Base-by-base conservation (phyloP, 2,888 invertebrate species). In the Phlogophora meticulosa region DNA sequence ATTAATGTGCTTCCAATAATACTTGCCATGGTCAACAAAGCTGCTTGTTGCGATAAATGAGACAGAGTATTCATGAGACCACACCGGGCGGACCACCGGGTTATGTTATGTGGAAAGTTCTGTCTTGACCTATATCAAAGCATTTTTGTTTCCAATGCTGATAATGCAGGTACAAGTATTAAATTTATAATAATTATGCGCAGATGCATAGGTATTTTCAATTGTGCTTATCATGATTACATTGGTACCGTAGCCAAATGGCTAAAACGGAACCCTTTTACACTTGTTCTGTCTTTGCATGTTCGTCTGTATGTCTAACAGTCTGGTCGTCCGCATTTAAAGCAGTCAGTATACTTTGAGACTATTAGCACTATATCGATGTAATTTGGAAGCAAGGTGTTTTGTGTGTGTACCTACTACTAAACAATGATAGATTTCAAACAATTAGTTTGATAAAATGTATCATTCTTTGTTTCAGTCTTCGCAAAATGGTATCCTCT, bases 1-100 rank as follows among this genome's bases (percentile, higher is more conserved):
- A 94, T 94, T 93, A 93, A 94, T 94, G 93, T 93, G 87, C 90
- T 85, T 92, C 90, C 91, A 91, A 92, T 94, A 92, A 90, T 92
- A 93, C 90, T 89, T 90, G 89, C 89, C 88, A 90, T 89, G 88
- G 90, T 91, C 90, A 92, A 94, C 93, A 92, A 92, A 93, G 92
- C 90, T 89, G 90, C 88, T 89, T 89, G 89, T 89, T 88, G 88
- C 88, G 91, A 91, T 93, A 91, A 91, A 91, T 87, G 86, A 89
- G 88, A 90, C 86, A 83, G 84, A 85, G 88, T 88, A 90, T 91
- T 91, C 89, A 89, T 78, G 82, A 88, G 94, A 94, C 94, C 94
- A 94, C 94, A 93, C 94, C 84, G 88, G 87, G 87, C 49, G 90
- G 85, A 77, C 81, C 85, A 86, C 82, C 82, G 80, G 64, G 69